A percentile compares a stretch with the other conserved stretches of the same genome.
These are phyloP conservation scores for Fragum sueziense DNA, from an alignment of 2,888 invertebrate species.

Conservation along the genomic window DNA sequence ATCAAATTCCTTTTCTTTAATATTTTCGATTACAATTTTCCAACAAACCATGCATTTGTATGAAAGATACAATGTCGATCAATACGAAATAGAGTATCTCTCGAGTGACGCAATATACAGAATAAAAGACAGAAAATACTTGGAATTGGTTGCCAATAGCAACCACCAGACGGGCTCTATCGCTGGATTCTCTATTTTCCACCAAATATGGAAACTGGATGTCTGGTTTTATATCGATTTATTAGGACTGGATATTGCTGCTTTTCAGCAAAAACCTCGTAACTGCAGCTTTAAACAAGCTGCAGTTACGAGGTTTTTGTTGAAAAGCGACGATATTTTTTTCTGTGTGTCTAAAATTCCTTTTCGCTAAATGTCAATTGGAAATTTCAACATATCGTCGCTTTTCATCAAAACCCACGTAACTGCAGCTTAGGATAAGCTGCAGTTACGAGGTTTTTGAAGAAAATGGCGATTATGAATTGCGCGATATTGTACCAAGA, in stretches of 20 bases:
- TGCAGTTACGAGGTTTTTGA: too few relatives aligned
- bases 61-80: background rate
- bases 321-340: background rate
- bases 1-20: too few relatives aligned
- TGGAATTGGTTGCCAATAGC: background rate
- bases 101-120: background rate
- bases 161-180: background rate
- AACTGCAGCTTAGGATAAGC: too few relatives aligned
- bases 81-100: background rate
- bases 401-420: too few relatives aligned
- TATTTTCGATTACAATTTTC: background rate
- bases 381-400: too few relatives aligned
- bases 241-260: too few relatives aligned
- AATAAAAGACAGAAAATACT: background rate
- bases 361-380: too few relatives aligned
- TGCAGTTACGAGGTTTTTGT: background rate
- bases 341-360: too few relatives aligned
- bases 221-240: background rate
- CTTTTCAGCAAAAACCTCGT: too few relatives aligned
- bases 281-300: too few relatives aligned
- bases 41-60: background rate
- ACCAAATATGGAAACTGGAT: background rate
- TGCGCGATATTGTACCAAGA: too few relatives aligned
- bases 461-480: too few relatives aligned
- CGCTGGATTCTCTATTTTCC: background rate